Conservation (phyloP, 2,888 invertebrate genomes). For the Corythucha ciliata region DNA sequence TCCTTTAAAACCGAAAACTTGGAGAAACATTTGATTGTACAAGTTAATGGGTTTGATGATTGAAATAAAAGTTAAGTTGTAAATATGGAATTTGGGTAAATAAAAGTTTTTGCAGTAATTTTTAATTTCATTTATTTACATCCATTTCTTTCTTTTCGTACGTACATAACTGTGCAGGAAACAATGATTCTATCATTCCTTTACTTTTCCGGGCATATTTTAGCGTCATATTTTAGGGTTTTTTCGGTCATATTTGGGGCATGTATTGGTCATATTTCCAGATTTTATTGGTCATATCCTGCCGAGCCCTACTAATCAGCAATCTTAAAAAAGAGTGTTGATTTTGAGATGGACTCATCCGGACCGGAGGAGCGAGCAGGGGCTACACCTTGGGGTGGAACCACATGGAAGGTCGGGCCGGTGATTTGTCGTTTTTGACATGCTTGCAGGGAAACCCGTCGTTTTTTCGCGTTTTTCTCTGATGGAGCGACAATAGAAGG, state of each 20-base stretch:
- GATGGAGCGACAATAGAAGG: too few relatives aligned
- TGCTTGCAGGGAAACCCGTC: too few relatives aligned
- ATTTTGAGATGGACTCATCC: too few relatives aligned
- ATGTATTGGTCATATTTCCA: constrained; percentile 6
- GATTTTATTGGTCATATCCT: constrained; percentile 2
- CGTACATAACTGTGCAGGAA: constrained; percentile 10
- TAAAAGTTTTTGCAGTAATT: constrained; percentile 13
- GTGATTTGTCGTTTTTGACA: too few relatives aligned
- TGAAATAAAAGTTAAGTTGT: constrained; percentile 3
- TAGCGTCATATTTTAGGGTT: constrained; percentile 10
- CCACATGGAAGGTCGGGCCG: too few relatives aligned
- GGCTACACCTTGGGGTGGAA: too few relatives aligned
- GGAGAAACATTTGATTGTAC: neutral
- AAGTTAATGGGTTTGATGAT: neutral
- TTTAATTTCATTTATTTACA: constrained; percentile 9
- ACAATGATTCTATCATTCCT: constrained; percentile 10
- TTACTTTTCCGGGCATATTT: constrained; percentile 13
- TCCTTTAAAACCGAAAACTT: constrained; percentile 12
- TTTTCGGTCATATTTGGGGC: constrained; percentile 10
- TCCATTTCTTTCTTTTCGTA: constrained; percentile 11
- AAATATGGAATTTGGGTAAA: constrained; percentile 6
- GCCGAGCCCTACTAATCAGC: constrained; percentile 1
- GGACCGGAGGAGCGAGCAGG: too few relatives aligned
- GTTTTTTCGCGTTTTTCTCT: too few relatives aligned
- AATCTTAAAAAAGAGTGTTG: too few relatives aligned